Evolutionary conservation across 2,888 invertebrate genomes (phyloP).

Genomic region (Zeuzera pyrina): DNA sequence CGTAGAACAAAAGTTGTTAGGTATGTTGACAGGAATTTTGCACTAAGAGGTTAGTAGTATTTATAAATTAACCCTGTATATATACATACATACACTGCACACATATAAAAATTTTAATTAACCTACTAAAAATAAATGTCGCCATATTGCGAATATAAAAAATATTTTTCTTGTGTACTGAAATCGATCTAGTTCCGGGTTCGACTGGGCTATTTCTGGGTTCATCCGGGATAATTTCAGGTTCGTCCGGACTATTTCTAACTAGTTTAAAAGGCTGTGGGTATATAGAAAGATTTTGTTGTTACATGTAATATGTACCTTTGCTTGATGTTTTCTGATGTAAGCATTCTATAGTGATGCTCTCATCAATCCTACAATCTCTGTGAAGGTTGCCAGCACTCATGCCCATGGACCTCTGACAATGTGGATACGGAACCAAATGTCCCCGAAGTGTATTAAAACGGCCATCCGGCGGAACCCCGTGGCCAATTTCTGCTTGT

Average conservation of each 20-base stretch:
- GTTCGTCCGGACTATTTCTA: too few relatives aligned
- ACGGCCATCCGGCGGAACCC: slow-evolving; percentile 24
- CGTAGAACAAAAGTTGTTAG: too few relatives aligned
- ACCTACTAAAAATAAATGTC: too few relatives aligned
- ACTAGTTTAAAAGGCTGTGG: too few relatives aligned
- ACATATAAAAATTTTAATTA: too few relatives aligned
- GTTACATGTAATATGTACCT: slow-evolving; percentile 29
- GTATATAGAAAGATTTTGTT: neutral
- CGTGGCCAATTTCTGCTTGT: slow-evolving; percentile 35
- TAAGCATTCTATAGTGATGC: slow-evolving; percentile 42
- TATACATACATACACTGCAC: too few relatives aligned
- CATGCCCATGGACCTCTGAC: slow-evolving; percentile 43
- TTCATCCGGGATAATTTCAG: slow-evolving; percentile 22
- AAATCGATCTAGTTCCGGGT: slow-evolving; percentile 19
- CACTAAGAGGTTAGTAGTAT: too few relatives aligned
- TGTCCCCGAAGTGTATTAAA: slow-evolving; percentile 59
- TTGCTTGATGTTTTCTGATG: slow-evolving; percentile 56
- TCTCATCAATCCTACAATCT: slow-evolving; percentile 47
- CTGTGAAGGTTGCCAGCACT: slow-evolving; percentile 52
- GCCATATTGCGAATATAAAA: too few relatives aligned
- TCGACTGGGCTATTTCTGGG: slow-evolving; percentile 23
- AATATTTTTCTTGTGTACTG: too few relatives aligned
- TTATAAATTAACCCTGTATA: too few relatives aligned
- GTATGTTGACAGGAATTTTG: too few relatives aligned
- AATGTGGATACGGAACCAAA: slow-evolving; percentile 53